Conservation (phyloP, 2,888 invertebrate genomes). For the Adelognathus sp. region DNA sequence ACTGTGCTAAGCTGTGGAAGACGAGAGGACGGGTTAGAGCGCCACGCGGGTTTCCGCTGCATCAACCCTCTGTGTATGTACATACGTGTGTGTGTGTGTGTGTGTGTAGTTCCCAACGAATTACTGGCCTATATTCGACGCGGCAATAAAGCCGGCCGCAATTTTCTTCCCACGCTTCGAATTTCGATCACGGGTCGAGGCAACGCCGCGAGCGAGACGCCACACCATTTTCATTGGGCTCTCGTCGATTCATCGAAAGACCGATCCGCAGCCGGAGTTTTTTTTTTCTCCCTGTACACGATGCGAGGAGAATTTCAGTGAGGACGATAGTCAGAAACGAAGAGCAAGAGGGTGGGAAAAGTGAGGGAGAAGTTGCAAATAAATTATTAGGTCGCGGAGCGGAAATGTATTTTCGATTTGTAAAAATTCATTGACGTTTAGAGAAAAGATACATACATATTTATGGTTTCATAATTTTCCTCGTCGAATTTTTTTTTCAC, state of each 20-base stretch:
- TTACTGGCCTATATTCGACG: constrained; percentile 56
- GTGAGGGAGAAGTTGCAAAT: no score
- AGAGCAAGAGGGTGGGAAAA: neutral
- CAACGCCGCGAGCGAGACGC: constrained; percentile 19
- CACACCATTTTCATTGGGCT: constrained; percentile 37
- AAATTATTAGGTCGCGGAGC: no score
- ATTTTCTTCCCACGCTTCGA: constrained; percentile 49
- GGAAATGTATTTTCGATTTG: constrained; percentile 25
- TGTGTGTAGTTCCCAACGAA: constrained; percentile 37
- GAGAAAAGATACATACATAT: neutral
- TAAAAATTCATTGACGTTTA: neutral
- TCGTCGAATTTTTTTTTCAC: neutral
- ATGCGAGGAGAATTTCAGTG: constrained; percentile 40
- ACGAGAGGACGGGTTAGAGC: neutral
- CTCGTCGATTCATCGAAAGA: constrained; percentile 43
- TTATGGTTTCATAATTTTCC: neutral
- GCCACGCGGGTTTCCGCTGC: neutral
- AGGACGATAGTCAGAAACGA: neutral
- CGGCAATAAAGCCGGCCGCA: constrained; percentile 56
- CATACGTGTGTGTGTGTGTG: no score
- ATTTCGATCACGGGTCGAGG: constrained; percentile 32
- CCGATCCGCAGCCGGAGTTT: constrained; percentile 33
- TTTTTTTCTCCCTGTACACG: constrained; percentile 18
- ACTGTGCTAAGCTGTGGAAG: neutral
- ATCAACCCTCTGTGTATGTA: no score